Base-by-base conservation (phyloP, 2,113 vertebrate species). In the Gasterosteus aculeatus region DNA sequence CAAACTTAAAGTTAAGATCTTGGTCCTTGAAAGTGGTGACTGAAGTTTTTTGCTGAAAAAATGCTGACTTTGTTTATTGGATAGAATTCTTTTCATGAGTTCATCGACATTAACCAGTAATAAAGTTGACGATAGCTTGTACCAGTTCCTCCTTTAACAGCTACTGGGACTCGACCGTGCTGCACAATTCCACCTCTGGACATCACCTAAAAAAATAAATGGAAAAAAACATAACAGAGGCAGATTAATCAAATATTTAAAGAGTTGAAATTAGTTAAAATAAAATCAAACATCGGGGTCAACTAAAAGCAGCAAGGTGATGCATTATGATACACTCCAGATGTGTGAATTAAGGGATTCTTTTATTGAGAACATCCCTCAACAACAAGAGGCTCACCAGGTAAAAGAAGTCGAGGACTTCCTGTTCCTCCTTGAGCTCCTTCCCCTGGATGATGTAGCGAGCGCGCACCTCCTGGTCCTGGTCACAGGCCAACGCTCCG, bases 371-470 rank as follows among this genome's bases (percentile, higher is more conserved):
- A 33, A 33, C 33, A 33, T 5, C 4, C 35, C 44, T 46, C 44
- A 46, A 46, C 4, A 46, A 46, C 44, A 46, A 46, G 15, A 22
- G 15, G 51, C 88, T 39, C 79, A 95, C 94, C 89, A 93, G 66
- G 64, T 92, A 94, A 67, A 81, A 93, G 82, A 93, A 91, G 53
- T 89, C 35, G 0, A 95, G 57, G 11, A 22, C 63, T 12, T 74
- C 63, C 83, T 92, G 90, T 10, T 5, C 77, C 2, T 58, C 47
- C n/a, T 57, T 82, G 10, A 93, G 86, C 61, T 88, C 91, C 7
- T 66, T 29, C 18, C 90, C 85, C 31, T 89, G 85, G 70, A 95
- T 89, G 84, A 92, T 88, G 90, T 93, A 94, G 46, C 84, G 73
- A 35, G 81, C 93, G 2, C 1, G 54, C 39, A 94, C 75, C 1